Evolutionary conservation across 2,113 vertebrate species (phyloP).

Genomic region (Corapipo altera): DNA sequence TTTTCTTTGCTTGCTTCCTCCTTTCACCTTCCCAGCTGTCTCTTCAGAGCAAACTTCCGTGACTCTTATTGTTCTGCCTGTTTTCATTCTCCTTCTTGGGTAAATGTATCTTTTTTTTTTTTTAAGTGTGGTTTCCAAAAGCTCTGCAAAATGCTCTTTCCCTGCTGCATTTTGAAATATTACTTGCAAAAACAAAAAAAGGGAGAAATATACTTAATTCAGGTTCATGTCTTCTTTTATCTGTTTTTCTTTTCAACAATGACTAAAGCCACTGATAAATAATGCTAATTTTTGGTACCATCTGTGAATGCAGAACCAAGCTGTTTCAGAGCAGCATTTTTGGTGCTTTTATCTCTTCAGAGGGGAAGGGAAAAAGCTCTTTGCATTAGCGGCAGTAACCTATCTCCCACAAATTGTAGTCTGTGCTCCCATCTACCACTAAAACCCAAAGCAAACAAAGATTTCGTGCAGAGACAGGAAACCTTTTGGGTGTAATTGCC

Average conservation of each 20-base stretch:
- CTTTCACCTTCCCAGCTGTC: conserved; percentile 43
- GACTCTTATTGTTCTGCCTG: conserved; percentile 32
- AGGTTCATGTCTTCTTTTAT: background rate
- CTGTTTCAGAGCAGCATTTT: background rate
- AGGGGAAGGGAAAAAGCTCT: background rate
- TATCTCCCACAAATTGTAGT: background rate
- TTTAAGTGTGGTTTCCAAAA: background rate
- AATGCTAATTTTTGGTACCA: background rate
- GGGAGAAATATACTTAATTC: background rate
- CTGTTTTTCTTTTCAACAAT: background rate
- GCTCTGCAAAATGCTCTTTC: background rate
- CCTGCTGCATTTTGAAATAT: background rate
- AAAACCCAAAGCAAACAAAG: conserved; percentile 33
- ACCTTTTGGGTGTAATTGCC: background rate
- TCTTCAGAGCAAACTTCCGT: conserved; percentile 28
- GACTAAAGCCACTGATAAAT: background rate
- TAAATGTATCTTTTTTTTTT: background rate
- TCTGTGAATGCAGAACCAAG: background rate
- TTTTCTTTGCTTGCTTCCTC: conserved; percentile 9
- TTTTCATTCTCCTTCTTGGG: conserved; percentile 9
- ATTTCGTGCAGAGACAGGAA: conserved; percentile 14
- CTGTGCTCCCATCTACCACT: background rate
- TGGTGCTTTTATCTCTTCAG: background rate
- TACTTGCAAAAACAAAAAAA: background rate
- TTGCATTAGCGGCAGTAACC: background rate